Base-by-base conservation (phyloP, 1,140 invertebrate species). In the Tetragnatha versicolor region DNA sequence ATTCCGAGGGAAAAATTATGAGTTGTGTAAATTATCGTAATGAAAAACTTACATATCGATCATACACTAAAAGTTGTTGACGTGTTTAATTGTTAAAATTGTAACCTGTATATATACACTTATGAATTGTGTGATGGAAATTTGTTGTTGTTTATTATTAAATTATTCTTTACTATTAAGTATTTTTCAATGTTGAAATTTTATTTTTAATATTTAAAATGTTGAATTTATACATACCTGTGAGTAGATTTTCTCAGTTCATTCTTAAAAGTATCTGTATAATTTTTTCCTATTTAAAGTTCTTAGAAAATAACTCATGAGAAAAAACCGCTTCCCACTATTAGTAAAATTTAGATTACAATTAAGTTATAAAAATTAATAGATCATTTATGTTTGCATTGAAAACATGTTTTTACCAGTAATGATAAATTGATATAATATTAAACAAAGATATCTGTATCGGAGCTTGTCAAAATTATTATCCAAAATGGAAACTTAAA, bases 1-100 rank as follows among this genome's bases (percentile, higher is more conserved):
- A 51, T 22, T 22, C 22, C 10, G 9, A 7, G n/a, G 25, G 2
- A 53, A 2, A 6, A 27, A 27, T 27, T 42, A 25, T 45, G 17
- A 14, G 39, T 25, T 45, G n/a, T 42, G 20, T 27, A 20, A 25
- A 9, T 14, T n/a, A 65, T n/a, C n/a, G n/a, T n/a, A n/a, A n/a
- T n/a, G n/a, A 65, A 42, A 45, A 25, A 12, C 12, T 10, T 42
- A 65, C 61, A 65, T 65, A 65, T 65, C 61, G 61, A 65, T 65
- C 22, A 65, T 42, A 65, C 25, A 37, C 33, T 61, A 42, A 42
- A 42, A 42, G 42, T 42, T 65, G 61, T 65, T 65, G 33, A 65
- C 39, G 61, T 65, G 61, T 65, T 65, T 47, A 17, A 47, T 17
- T 65, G 42, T 65, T 65, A 39, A 42, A 42, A 65, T 6, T 42